Base-by-base conservation (phyloP, 2,888 invertebrate genomes). In the Hymenopus coronatus region DNA sequence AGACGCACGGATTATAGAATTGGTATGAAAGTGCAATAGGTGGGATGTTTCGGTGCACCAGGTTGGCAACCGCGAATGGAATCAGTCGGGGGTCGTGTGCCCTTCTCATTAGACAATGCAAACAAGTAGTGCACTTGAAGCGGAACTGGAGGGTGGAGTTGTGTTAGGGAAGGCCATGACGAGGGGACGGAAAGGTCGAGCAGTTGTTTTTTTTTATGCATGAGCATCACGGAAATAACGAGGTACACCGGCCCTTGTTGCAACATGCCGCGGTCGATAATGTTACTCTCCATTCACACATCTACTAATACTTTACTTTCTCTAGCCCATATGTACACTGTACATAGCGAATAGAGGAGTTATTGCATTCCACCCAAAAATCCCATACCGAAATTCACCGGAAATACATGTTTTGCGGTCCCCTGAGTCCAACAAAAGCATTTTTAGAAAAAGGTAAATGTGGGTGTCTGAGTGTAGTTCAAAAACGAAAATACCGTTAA, bases 161-260 rank as follows among this genome's bases (percentile, higher is more conserved):
- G 54, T 25, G 54, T 70, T 70, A 70, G 54, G 54, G 54, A 70
- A 70, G 54, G 54, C 54, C 54, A 70, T 70, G 54, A 70, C 54
- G 54, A 46, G 85, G 27, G 87, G 87, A 82, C 30, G 87, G 82
- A 82, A 87, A 82, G n/a, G 82, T 87, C 82, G 87, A 81, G 28
- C 46, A 15, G 54, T 20, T 70, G 20, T 70, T 70, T 90, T 90
- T 89, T 82, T 90, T 90, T 90, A 90, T 90, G 90, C 90, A 90
- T 90, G 90, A 90, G 88, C 88, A 89, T 90, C 90, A 90, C 90
- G 85, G 89, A 90, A 90, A 90, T 90, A 90, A 90, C 90, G 90
- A 90, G 87, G 33, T 33, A 82, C 25, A 86, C 86, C 30, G 20
- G 3, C 54, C 54, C 54, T 70, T 70, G 54, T 70, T 20, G 54